Evolutionary conservation across 2,888 invertebrate genomes (phyloP), one percentile per base, ranked within the genome.

Genomic region (Aspidiotus destructor): DNA sequence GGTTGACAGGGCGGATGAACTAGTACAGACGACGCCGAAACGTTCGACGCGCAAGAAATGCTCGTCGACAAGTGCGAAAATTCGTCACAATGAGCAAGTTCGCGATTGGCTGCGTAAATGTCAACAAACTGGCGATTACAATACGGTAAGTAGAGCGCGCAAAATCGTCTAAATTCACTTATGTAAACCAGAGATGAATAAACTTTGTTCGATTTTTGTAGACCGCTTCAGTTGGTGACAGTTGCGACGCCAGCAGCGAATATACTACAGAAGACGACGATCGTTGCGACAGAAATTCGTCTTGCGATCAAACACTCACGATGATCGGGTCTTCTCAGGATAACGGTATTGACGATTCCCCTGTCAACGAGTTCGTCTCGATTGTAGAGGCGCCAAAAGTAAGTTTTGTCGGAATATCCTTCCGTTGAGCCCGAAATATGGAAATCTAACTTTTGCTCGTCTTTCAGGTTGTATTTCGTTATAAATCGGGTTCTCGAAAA

Each of bases 171-270:
- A 28, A 28, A 28, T 28, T 28, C 28, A 28, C 28, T 28, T 28
- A 28, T 28, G 28, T 28, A 28, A 28, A 28, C 28, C 28, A 28
- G 28, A 28, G 28, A 28, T 28, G 28, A 28, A 28, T 28, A 28
- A 28, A 28, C 28, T 28, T 28, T 28, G 28, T 28, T 3, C 28
- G 28, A 28, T 28, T 28, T 8, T 16, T 64, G 60, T 57, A 71
- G 42, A 62, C 69, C 28, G 57, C 41, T 41, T 69, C 68, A 11
- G 68, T 71, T 8, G 71, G 69, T 41, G 87, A 88, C 76, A 88
- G 86, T 77, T 92, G 91, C 77, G 92, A 92, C 76, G 92, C 92
- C 0, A 92, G 92, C 70, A 90, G 91, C 13, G 92, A 92, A 78
- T 91, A 89, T 73, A 92, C 92, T 57, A 87, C 87, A 8, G 82